phyloP scores from a whole-genome alignment of 2,888 invertebrate genomes.

The Phrixothrix hirtus region DNA sequence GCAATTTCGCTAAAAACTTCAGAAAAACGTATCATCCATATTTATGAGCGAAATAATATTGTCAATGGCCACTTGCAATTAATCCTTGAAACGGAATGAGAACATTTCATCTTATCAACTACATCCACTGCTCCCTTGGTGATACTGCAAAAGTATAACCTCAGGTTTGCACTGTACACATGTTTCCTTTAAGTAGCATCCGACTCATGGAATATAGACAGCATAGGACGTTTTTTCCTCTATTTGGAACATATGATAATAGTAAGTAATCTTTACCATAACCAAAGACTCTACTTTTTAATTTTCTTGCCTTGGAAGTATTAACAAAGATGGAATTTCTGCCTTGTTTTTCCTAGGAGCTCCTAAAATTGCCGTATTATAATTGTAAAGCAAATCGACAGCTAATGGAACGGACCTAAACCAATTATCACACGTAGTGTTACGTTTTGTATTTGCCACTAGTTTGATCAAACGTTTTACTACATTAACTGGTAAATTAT shows the following conservation, averaged over 20 bases:
- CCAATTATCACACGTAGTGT: conserved; percentile 26
- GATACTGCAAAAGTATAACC: no score
- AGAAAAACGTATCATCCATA: no score
- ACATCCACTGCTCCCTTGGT: not conserved
- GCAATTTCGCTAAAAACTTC: no score
- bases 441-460: conserved; percentile 26
- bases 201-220: not conserved
- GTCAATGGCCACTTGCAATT: not conserved
- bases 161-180: not conserved
- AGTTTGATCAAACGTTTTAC: conserved; percentile 15
- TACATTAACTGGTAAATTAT: conserved; percentile 14
- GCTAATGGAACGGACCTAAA: conserved; percentile 5
- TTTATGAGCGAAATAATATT: no score
- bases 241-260: not conserved
- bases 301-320: not conserved
- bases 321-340: conserved; percentile 1
- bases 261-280: not conserved
- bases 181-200: not conserved
- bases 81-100: not conserved
- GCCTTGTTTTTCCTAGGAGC: not conserved
- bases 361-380: conserved; percentile 1
- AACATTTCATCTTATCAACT: not conserved
- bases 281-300: no score
- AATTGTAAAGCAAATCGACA: conserved; percentile 1
- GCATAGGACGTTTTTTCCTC: no score